These are phyloP conservation scores for Protonibea diacanthus DNA, from an alignment of 2,797 vertebrate genomes.

Conservation along the genomic window DNA sequence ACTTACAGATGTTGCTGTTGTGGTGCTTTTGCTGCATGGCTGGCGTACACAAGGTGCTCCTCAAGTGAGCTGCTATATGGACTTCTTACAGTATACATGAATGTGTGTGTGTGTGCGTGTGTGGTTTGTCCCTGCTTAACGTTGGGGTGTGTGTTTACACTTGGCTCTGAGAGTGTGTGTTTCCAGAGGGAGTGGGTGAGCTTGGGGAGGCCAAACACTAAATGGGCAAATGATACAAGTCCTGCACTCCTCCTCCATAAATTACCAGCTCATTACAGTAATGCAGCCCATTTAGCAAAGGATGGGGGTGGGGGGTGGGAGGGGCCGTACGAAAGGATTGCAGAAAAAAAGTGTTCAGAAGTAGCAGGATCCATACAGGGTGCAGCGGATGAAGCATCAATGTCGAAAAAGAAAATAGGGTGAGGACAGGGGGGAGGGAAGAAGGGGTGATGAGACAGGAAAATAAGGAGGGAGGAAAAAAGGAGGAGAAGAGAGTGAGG, in stretches of 20 bases:
- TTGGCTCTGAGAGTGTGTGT: slow-evolving; percentile 39
- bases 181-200: slow-evolving; percentile 49
- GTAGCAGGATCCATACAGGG: slow-evolving; percentile 18
- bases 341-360: slow-evolving; percentile 21
- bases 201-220: slow-evolving; percentile 66
- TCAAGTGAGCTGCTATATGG: slow-evolving; percentile 16
- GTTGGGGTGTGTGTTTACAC: slow-evolving; percentile 34
- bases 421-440: slow-evolving; percentile 21
- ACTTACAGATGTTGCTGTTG: slow-evolving; percentile 30
- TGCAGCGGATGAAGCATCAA: slow-evolving; percentile 45
- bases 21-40: not conserved
- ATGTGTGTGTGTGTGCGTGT: not conserved
- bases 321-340: slow-evolving; percentile 26
- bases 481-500: not conserved
- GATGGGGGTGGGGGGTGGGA: slow-evolving; percentile 8
- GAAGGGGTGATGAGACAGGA: slow-evolving; percentile 3
- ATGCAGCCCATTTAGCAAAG: slow-evolving; percentile 77
- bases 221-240: slow-evolving; percentile 76
- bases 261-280: slow-evolving; percentile 83
- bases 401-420: slow-evolving; percentile 48
- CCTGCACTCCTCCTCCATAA: slow-evolving; percentile 77
- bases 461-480: slow-evolving; percentile 32
- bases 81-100: not conserved
- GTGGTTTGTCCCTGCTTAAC: not conserved
- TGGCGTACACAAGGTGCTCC: slow-evolving; percentile 3